A percentile compares a stretch with the other conserved stretches of the same genome.
phyloP scores from a whole-genome alignment of 2,888 invertebrate species.

The Acrobasis consociella region DNA sequence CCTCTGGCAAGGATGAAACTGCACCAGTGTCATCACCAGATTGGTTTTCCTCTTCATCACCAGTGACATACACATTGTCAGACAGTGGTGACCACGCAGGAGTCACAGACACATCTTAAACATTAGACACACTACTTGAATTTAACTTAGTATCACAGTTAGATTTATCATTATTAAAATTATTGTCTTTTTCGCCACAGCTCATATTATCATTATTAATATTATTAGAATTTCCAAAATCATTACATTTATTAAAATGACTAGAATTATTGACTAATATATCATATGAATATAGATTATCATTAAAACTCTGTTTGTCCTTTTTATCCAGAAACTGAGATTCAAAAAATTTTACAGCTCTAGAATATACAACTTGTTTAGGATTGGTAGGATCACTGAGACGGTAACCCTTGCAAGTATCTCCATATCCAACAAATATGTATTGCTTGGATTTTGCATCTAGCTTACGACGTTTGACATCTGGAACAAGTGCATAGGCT shows the following conservation, averaged over 20 bases:
- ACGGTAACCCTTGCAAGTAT: conserved; percentile 17
- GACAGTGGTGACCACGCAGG: too few species aligned
- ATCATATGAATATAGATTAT: not conserved
- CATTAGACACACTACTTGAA: not conserved
- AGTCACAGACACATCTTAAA: too few species aligned
- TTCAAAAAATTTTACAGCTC: conserved; percentile 6
- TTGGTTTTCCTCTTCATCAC: not conserved
- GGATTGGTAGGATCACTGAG: conserved; percentile 20
- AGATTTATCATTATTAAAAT: not conserved
- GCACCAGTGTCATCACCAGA: not conserved
- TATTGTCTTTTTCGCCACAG: not conserved
- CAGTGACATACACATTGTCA: too few species aligned
- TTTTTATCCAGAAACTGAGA: not conserved
- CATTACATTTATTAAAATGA: not conserved
- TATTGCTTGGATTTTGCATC: conserved; percentile 14
- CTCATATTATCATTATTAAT: not conserved
- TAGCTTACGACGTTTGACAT: conserved; percentile 10
- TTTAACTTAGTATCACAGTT: not conserved
- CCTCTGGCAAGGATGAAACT: too few species aligned
- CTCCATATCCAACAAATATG: conserved; percentile 15
- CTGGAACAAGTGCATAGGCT: conserved; percentile 13
- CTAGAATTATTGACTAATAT: not conserved
- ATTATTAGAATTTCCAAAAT: not conserved
- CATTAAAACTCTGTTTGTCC: not conserved
- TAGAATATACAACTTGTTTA: conserved; percentile 16